Conservation (phyloP, 2,797 vertebrate genomes). For the Siniperca undulata region DNA sequence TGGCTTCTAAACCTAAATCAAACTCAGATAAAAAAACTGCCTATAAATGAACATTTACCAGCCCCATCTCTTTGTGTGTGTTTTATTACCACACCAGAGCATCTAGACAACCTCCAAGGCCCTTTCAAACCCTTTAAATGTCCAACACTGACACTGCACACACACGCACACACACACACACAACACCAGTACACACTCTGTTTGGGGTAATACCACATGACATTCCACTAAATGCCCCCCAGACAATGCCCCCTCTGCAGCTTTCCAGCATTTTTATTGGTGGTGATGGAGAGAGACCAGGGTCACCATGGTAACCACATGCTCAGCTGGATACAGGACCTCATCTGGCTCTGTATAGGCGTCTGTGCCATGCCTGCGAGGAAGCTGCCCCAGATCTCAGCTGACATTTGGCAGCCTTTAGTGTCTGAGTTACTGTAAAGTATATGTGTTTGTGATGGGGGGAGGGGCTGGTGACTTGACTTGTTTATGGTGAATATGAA, state of each 20-base stretch:
- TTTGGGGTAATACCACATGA: slow-evolving; percentile 73
- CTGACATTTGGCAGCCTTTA: slow-evolving; percentile 79
- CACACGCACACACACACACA: not conserved
- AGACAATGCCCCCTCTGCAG: slow-evolving; percentile 54
- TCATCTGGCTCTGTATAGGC: slow-evolving; percentile 73
- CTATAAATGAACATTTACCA: slow-evolving; percentile 59
- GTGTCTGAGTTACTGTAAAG: slow-evolving; percentile 52
- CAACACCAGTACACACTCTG: slow-evolving; percentile 35
- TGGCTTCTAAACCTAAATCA: slow-evolving; percentile 59
- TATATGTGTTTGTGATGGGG: slow-evolving; percentile 40
- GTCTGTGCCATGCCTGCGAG: slow-evolving; percentile 67
- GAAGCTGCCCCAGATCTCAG: slow-evolving; percentile 74
- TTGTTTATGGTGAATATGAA: slow-evolving; percentile 13
- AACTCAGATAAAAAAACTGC: slow-evolving; percentile 51
- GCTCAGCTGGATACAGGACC: slow-evolving; percentile 66
- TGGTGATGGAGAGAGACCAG: slow-evolving; percentile 47
- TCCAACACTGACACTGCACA: slow-evolving; percentile 23
- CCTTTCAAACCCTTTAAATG: slow-evolving; percentile 52
- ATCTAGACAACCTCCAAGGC: slow-evolving; percentile 48
- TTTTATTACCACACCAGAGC: slow-evolving; percentile 59
- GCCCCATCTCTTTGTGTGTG: slow-evolving; percentile 50
- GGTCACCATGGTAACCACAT: slow-evolving; percentile 81
- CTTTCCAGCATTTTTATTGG: slow-evolving; percentile 69
- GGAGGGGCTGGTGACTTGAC: slow-evolving; percentile 37
- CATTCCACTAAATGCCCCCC: slow-evolving; percentile 69